Conservation (phyloP, 2,113 vertebrate species). For the Malurus alboscapulatus region DNA sequence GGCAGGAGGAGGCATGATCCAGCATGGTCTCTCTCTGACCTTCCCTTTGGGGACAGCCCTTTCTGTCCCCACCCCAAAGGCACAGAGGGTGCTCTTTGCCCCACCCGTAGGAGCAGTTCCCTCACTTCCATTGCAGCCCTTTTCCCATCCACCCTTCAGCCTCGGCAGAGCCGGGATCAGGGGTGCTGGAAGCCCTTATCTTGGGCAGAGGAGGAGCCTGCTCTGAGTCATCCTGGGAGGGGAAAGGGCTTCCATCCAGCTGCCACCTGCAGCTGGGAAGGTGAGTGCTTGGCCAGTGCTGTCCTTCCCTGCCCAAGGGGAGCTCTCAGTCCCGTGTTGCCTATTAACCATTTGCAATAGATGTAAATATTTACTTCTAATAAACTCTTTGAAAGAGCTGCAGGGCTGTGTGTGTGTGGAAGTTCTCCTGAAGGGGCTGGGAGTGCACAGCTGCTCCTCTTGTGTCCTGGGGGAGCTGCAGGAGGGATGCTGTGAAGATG, state of each 20-base stretch:
- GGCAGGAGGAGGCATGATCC: background rate
- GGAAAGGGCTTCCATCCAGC: background rate
- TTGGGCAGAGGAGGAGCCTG: constrained; percentile 6
- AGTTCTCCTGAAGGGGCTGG: background rate
- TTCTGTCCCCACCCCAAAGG: background rate
- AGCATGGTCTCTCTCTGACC: background rate
- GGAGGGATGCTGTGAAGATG: background rate
- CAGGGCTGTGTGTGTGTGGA: background rate
- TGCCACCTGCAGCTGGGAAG: background rate
- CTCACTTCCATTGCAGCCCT: background rate
- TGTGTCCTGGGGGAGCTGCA: background rate
- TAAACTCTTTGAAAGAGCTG: constrained; percentile 70
- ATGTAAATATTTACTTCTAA: constrained; percentile 73
- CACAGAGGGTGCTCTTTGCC: background rate
- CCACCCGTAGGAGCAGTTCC: background rate
- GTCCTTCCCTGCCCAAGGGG: background rate
- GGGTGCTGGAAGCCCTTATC: background rate
- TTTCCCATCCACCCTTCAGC: constrained; percentile 35
- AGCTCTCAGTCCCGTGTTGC: constrained; percentile 30
- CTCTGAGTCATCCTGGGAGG: background rate
- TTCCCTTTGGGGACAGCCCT: background rate
- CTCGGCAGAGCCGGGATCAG: background rate
- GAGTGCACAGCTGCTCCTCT: background rate
- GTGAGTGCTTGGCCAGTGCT: constrained; percentile 7
- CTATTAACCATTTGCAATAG: constrained; percentile 74